Conservation (phyloP, 1,140 invertebrate genomes). For the Psilanteris sp. region DNA sequence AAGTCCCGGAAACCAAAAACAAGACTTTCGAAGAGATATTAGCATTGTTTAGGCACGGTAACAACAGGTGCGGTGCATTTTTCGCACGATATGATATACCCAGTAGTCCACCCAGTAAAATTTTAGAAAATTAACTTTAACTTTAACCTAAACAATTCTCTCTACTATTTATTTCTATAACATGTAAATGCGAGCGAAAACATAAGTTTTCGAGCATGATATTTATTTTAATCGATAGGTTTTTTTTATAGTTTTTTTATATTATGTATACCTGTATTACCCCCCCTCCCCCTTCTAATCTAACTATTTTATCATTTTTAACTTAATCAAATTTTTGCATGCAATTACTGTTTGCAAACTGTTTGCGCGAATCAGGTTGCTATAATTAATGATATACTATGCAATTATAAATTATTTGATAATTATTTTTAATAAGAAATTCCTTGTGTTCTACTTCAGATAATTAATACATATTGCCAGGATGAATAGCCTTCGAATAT, state of each 20-base stretch:
- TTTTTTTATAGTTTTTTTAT: conserved; percentile 9
- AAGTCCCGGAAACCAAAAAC: conserved; percentile 99
- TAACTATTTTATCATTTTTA: conserved; percentile 14
- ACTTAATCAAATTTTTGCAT: conserved; percentile 17
- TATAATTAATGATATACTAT: too few species aligned
- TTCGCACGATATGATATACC: conserved; percentile 43
- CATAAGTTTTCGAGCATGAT: conserved; percentile 32
- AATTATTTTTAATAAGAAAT: conserved; percentile 5
- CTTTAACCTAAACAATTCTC: conserved; percentile 22
- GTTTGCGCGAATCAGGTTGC: too few species aligned
- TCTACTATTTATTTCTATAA: conserved; percentile 1
- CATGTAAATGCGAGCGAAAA: conserved; percentile 9
- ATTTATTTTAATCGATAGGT: too few species aligned
- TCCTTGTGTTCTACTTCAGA: too few species aligned
- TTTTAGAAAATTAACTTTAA: conserved; percentile 41
- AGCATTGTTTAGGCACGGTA: conserved; percentile 92
- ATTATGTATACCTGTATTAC: too few species aligned
- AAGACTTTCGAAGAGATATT: conserved; percentile 98
- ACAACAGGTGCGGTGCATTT: conserved; percentile 86
- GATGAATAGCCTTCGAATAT: too few species aligned
- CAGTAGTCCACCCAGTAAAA: conserved; percentile 50
- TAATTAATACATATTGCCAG: too few species aligned
- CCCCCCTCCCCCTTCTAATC: neutral
- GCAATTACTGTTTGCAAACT: conserved; percentile 36
- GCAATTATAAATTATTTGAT: neutral